These are phyloP conservation scores for Ammodytes dubius DNA, from an alignment of 2,113 vertebrate genomes.

Conservation along the genomic window DNA sequence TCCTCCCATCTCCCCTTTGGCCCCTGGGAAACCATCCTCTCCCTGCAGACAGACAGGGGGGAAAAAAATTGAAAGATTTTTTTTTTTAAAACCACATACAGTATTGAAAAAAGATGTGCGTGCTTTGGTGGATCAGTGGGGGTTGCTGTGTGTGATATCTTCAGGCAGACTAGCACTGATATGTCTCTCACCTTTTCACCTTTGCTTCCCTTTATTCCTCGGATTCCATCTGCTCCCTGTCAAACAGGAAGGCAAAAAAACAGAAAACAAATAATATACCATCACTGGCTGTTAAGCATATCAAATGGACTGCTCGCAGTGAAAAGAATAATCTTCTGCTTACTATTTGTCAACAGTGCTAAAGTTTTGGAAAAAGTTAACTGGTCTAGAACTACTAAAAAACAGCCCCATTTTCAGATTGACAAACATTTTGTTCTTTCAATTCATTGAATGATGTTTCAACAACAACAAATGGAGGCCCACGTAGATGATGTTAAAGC, in stretches of 20 bases:
- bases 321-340: background rate
- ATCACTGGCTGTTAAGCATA: background rate
- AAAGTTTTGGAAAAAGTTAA: background rate
- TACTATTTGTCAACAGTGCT: background rate
- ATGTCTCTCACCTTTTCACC: conserved; percentile 93
- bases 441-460: background rate
- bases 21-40: conserved; percentile 96
- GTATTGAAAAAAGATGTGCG: background rate
- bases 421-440: background rate
- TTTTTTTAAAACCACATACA: background rate
- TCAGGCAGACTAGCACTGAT: background rate
- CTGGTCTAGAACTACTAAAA: background rate
- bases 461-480: background rate
- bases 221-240: conserved; percentile 96
- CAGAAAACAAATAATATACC: conserved; percentile 2
- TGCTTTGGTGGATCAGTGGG: background rate
- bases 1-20: conserved; percentile 96
- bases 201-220: conserved; percentile 95
- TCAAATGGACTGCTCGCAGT: background rate
- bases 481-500: background rate
- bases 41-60: conserved; percentile 82
- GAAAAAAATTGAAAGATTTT: too few species aligned
- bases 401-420: background rate
- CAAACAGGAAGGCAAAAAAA: conserved; percentile 33
- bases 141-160: background rate